Conservation (phyloP, 2,888 invertebrate genomes). For the Synanthedon tipuliformis region DNA sequence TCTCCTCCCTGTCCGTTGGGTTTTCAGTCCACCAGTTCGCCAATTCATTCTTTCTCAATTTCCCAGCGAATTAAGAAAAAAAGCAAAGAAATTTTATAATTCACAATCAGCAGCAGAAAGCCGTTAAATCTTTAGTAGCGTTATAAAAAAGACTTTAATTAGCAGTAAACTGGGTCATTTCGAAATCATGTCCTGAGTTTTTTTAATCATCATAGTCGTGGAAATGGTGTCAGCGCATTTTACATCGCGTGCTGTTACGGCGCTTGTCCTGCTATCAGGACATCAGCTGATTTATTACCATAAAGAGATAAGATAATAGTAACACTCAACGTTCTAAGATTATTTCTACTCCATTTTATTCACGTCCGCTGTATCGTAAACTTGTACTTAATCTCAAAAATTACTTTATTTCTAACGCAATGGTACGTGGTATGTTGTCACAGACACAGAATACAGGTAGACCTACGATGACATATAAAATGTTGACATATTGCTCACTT, state of each 20-base stretch:
- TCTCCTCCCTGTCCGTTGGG: too few species aligned
- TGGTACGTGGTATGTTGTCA: too few species aligned
- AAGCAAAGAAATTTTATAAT: background rate
- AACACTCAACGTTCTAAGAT: too few species aligned
- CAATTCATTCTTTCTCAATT: too few species aligned
- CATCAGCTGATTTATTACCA: background rate
- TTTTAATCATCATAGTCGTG: conserved; percentile 14
- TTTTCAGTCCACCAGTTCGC: too few species aligned
- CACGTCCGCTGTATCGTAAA: too few species aligned
- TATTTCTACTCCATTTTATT: too few species aligned
- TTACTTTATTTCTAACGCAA: too few species aligned
- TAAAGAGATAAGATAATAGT: background rate
- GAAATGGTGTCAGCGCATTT: conserved; percentile 17
- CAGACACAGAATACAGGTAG: too few species aligned
- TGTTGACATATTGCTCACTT: too few species aligned
- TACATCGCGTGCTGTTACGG: conserved; percentile 1
- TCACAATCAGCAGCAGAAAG: background rate
- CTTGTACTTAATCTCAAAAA: too few species aligned
- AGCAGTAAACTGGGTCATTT: conserved; percentile 12
- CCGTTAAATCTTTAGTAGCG: background rate
- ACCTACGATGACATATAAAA: too few species aligned
- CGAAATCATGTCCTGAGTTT: conserved; percentile 18
- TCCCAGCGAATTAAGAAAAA: background rate
- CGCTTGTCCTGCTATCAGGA: background rate
- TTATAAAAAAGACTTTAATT: background rate